phyloP scores from a whole-genome alignment of 37 sponge, comb jelly and placozoan species.

The Beroe ovata region DNA sequence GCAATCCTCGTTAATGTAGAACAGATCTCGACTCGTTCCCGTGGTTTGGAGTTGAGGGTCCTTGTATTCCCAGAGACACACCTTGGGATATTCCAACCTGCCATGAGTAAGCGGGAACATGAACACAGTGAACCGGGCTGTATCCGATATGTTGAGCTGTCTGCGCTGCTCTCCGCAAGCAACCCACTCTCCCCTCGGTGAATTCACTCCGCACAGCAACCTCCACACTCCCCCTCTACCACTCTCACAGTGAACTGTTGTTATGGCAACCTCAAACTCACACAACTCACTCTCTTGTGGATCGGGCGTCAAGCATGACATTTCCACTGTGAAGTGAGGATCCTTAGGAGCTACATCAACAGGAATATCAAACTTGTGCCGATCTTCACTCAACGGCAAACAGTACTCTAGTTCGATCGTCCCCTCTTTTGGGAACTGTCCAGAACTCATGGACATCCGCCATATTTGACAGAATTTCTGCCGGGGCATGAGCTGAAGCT shows the following conservation, averaged over 20 bases:
- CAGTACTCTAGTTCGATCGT: neutral
- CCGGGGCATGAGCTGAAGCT: neutral
- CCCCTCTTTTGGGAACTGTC: neutral
- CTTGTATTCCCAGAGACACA: conserved; percentile 36
- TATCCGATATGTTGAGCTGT: conserved; percentile 7
- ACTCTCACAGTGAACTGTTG: neutral
- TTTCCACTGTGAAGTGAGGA: conserved; percentile 9
- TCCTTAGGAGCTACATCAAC: neutral
- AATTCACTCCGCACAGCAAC: conserved; percentile 23
- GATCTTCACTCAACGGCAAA: neutral
- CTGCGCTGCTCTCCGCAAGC: conserved; percentile 22
- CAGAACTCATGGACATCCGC: neutral
- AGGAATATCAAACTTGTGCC: neutral
- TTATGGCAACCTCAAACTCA: conserved; percentile 1
- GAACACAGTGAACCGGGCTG: neutral
- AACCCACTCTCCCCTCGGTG: conserved; percentile 18
- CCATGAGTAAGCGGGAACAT: conserved; percentile 25
- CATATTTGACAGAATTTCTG: conserved; percentile 29
- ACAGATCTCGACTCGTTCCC: conserved; percentile 19
- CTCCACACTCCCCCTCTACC: conserved; percentile 11
- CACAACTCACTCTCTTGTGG: conserved; percentile 31
- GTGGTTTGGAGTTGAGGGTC: conserved; percentile 60
- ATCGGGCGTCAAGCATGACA: conserved; percentile 16
- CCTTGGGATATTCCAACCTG: neutral
- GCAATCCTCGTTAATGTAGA: neutral